Percentiles rank a stretch among this genome's conserved stretches.
Evolutionary conservation across 2,888 invertebrate genomes (phyloP).

Genomic region (Drosophila rellima): DNA sequence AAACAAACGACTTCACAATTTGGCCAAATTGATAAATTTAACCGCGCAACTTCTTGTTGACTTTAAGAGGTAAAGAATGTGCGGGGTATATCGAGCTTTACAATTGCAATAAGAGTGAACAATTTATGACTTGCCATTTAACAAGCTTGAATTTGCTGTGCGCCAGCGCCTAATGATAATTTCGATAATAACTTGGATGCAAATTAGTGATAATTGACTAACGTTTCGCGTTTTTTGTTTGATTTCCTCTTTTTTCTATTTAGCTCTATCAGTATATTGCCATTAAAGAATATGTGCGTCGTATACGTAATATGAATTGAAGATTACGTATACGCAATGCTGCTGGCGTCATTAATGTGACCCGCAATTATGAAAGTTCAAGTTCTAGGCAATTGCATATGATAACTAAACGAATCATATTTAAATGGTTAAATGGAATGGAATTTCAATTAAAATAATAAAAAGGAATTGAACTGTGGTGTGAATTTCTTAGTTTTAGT

Average conservation of each 20-base stretch:
- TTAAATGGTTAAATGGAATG: constrained; percentile 11
- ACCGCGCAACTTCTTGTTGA: constrained; percentile 22
- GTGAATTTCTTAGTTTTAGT: background rate
- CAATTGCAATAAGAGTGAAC: constrained; percentile 40
- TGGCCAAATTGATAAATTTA: constrained; percentile 51
- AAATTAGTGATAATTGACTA: constrained; percentile 77
- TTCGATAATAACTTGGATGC: constrained; percentile 71
- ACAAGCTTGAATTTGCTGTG: constrained; percentile 40
- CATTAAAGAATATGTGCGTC: constrained; percentile 15
- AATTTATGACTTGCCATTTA: constrained; percentile 50
- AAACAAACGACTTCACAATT: constrained; percentile 53
- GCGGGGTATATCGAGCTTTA: constrained; percentile 10
- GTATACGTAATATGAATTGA: constrained; percentile 26
- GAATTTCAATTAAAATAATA: constrained; percentile 3
- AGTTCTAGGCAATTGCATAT: constrained; percentile 26
- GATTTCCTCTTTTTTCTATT: background rate
- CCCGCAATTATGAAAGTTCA: constrained; percentile 49
- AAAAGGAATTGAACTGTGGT: background rate
- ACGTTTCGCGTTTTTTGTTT: constrained; percentile 20
- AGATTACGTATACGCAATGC: constrained; percentile 66
- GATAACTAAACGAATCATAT: constrained; percentile 7
- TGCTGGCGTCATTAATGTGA: constrained; percentile 41
- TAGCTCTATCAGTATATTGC: constrained; percentile 35
- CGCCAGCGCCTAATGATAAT: constrained; percentile 58
- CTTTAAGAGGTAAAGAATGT: constrained; percentile 4